Evolutionary conservation across 2,113 vertebrate genomes (phyloP), one percentile per base, ranked within the genome.

Genomic region (Dunckerocampus dactyliophorus): DNA sequence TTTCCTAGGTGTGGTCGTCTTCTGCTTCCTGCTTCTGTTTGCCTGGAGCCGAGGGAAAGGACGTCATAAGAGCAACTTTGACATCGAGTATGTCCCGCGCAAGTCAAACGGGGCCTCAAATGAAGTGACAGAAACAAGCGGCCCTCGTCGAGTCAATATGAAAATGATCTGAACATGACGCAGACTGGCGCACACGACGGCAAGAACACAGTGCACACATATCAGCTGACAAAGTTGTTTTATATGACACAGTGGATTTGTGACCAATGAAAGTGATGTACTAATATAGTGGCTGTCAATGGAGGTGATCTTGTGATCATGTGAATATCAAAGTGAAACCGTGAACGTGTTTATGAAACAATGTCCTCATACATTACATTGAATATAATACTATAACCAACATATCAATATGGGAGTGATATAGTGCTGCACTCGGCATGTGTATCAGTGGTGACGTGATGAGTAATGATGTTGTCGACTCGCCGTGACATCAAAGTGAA

Each of bases 11-110:
- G 96, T 99, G 16, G 96, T 99, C 37, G 86, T 98, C 49, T 98
- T 99, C 91, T 99, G 96, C 82, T 93, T 99, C 87, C 90, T 99
- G 79, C 91, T 99, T 67, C 93, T 99, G 67, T 99, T 98, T 46
- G 92, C 94, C 58, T 99, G 96, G 96, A 99, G 96, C 85, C 88
- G 96, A 70, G 95, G 96, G 57, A 98, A 97, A 85, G 96, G 96
- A 71, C 96, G 95, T 73, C 96, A 96, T 20, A 97, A 93, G 90
- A 95, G 93, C 89, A 98, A 95, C 79, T 97, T 98, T 43, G 95
- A 98, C 49, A 97, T 99, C 0, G 95, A 99, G 83, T 98, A 98
- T 0, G 95, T 98, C 78, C 95, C 96, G 1, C 93, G 95, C 61
- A 98, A 98, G 75, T 93, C 94, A 0, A 96, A 99, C 0, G 94